A percentile compares a stretch with the other conserved stretches of the same genome.
Conservation (phyloP, 2,888 invertebrate species). For the Abrostola tripartita region DNA sequence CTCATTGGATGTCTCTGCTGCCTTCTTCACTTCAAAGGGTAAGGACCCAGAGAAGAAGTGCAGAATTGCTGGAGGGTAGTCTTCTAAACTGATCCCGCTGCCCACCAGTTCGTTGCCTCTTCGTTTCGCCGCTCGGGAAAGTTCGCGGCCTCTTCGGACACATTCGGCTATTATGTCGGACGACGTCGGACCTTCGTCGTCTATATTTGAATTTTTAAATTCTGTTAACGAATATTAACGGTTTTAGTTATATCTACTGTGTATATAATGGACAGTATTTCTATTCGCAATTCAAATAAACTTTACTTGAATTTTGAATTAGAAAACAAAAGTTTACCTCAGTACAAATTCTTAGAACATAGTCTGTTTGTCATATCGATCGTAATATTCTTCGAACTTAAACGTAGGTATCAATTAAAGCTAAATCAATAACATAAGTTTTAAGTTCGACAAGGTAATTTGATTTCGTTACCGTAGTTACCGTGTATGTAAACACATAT, state of each 20-base stretch:
- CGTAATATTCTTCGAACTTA: conserved; percentile 32
- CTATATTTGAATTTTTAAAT: conserved; percentile 13
- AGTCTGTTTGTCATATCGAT: conserved; percentile 25
- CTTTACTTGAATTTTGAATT: no score
- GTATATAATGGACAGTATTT: no score
- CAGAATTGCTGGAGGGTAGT: conserved; percentile 73
- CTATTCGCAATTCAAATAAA: no score
- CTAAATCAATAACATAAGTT: conserved; percentile 8
- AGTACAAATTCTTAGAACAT: no score
- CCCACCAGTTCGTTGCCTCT: conserved; percentile 75
- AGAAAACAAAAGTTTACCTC: no score
- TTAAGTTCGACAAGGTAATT: conserved; percentile 16
- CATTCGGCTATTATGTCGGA: conserved; percentile 87
- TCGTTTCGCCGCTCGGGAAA: conserved; percentile 70
- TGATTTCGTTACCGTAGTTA: conserved; percentile 20
- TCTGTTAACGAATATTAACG: neutral
- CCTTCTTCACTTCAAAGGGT: conserved; percentile 72
- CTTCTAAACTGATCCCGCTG: conserved; percentile 73
- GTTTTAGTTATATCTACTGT: no score
- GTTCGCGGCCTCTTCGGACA: conserved; percentile 74
- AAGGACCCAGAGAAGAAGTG: conserved; percentile 78
- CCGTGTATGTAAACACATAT: neutral
- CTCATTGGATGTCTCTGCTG: conserved; percentile 77
- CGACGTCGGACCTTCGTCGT: conserved; percentile 85
- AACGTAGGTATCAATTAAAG: conserved; percentile 12